Percentiles rank a stretch among this genome's conserved stretches.
Conservation (phyloP, 2,888 invertebrate species). For the Callyntrura sp. region DNA sequence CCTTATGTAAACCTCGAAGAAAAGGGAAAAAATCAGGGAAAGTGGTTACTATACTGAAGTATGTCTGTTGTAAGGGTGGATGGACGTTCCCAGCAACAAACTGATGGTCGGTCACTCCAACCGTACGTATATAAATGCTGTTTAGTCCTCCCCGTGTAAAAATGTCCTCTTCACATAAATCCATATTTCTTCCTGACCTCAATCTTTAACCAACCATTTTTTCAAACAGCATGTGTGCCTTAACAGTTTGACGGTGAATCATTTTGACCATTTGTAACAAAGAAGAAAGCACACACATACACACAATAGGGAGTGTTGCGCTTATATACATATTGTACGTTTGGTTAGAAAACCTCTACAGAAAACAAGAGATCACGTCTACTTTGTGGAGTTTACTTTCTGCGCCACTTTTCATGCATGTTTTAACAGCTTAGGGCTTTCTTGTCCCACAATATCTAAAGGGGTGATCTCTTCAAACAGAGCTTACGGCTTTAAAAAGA, state of each 20-base stretch:
- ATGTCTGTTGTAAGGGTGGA: background rate
- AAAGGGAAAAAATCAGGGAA: background rate
- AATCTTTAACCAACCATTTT: constrained; percentile 51
- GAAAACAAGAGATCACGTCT: constrained; percentile 24
- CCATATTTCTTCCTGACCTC: constrained; percentile 51
- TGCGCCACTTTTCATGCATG: constrained; percentile 54
- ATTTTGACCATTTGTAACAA: constrained; percentile 30
- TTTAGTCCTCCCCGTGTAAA: background rate
- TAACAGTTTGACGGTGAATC: background rate
- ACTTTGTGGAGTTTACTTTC: background rate
- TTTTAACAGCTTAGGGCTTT: constrained; percentile 60
- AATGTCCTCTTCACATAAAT: constrained; percentile 16
- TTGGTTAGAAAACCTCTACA: constrained; percentile 10
- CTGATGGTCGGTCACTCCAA: background rate
- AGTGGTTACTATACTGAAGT: background rate
- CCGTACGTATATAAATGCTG: background rate
- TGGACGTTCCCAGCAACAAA: background rate
- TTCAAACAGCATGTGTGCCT: constrained; percentile 11
- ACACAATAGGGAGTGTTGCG: background rate
- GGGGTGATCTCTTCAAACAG: constrained; percentile 46
- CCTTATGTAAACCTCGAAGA: background rate
- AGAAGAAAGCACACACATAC: background rate
- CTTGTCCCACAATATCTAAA: constrained; percentile 45
- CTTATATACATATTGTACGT: background rate
- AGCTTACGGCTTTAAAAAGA: constrained; percentile 39